Evolutionary conservation across 2,797 vertebrate genomes (phyloP).

Genomic region (Gallinago nigripennis): DNA sequence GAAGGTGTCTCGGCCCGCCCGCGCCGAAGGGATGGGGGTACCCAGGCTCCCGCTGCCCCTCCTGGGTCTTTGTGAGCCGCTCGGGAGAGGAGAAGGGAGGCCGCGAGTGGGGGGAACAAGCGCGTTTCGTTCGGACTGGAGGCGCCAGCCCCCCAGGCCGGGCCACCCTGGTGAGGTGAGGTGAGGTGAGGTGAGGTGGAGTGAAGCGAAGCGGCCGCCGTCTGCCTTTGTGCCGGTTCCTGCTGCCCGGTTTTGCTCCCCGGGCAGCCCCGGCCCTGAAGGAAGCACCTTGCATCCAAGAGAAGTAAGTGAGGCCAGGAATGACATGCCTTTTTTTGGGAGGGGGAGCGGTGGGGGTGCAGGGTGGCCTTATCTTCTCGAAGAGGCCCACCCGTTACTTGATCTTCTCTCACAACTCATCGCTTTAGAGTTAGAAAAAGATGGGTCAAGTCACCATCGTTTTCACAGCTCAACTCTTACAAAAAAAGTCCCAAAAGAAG

Average conservation of each 20-base stretch:
- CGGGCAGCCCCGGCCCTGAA: not conserved
- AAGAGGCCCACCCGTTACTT: accelerated
- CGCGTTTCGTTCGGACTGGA: accelerated
- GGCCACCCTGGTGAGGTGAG: not conserved
- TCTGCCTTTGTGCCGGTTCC: not conserved
- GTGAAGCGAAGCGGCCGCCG: not conserved
- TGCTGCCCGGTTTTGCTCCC: not conserved
- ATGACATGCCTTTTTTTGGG: not conserved
- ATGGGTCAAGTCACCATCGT: not conserved
- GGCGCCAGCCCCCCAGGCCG: not conserved
- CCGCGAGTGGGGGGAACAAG: accelerated
- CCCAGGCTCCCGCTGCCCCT: accelerated
- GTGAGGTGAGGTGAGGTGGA: not conserved
- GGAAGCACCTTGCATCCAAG: not conserved
- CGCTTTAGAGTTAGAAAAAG: not conserved
- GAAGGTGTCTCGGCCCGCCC: not conserved
- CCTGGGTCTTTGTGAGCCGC: too few relatives aligned
- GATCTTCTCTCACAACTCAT: not conserved
- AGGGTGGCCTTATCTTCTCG: too few relatives aligned
- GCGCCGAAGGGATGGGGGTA: not conserved
- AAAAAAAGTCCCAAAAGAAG: not conserved
- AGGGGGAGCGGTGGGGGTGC: not conserved
- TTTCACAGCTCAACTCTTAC: not conserved
- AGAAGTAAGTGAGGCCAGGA: not conserved
- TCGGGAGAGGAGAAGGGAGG: not conserved